Evolutionary conservation across 2,888 invertebrate species (phyloP), one percentile per base, ranked within the genome.

Genomic region (Chydorus sphaericus): DNA sequence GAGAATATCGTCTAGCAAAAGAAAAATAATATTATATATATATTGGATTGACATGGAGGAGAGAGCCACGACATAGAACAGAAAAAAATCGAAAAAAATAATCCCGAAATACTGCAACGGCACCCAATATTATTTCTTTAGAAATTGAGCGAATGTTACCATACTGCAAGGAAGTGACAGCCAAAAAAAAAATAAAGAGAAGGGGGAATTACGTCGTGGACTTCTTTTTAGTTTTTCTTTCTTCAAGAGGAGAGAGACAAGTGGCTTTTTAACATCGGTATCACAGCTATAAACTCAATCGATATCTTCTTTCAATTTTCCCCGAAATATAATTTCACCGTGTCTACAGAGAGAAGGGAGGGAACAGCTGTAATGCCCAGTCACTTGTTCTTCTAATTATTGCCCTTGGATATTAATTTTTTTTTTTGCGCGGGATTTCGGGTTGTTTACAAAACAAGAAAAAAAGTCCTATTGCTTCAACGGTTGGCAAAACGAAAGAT

Each of bases 261-360:
- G 44, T 44, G 44, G 44, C 26, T 44, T 44, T 44, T n/a, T n/a
- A n/a, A n/a, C n/a, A n/a, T n/a, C 44, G 44, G 44, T 44, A 44
- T 44, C 44, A 44, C 44, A 44, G 44, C 44, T 44, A n/a, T n/a
- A n/a, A 44, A 44, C 44, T 44, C 44, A 44, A 44, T 44, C 44
- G 44, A 26, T 26, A 44, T 44, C 28, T 44, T 33, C 28, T 44
- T 28, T 23, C 23, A 23, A 44, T 44, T 23, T 8, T 20, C n/a
- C n/a, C n/a, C n/a, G n/a, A n/a, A n/a, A n/a, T n/a, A n/a, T n/a
- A n/a, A n/a, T n/a, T n/a, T n/a, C n/a, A n/a, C n/a, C n/a, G n/a
- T n/a, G n/a, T n/a, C n/a, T n/a, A n/a, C n/a, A n/a, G n/a, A n/a
- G n/a, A n/a, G n/a, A n/a, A 33, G 8, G 33, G 3, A 16, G 4